phyloP scores from a whole-genome alignment of 2,888 invertebrate species.

The Hylaea fasciaria region DNA sequence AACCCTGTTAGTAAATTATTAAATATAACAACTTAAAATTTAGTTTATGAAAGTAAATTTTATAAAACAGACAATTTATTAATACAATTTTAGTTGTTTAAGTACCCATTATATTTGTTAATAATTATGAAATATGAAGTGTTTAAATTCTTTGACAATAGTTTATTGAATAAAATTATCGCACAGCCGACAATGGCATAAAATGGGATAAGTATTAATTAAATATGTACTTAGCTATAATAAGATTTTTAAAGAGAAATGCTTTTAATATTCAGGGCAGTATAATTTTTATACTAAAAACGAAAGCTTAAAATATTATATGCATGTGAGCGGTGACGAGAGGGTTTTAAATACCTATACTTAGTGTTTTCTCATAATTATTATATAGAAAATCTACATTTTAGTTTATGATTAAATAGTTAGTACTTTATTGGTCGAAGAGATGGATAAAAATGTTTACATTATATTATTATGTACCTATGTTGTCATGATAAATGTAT shows the following conservation, averaged over 20 bases:
- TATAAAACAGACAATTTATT: slow-evolving; percentile 47
- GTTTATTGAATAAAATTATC: slow-evolving; percentile 48
- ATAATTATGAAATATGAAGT: slow-evolving; percentile 46
- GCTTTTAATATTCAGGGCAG: slow-evolving; percentile 39
- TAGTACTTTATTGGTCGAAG: slow-evolving; percentile 3
- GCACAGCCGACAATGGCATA: slow-evolving; percentile 41
- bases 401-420: slow-evolving; percentile 19
- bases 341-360: slow-evolving; percentile 20
- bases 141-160: slow-evolving; percentile 61
- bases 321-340: slow-evolving; percentile 23
- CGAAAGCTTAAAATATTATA: slow-evolving; percentile 35
- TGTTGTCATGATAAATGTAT: too few species aligned
- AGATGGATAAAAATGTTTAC: not conserved
- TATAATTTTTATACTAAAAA: slow-evolving; percentile 43
- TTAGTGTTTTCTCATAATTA: slow-evolving; percentile 30
- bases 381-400: slow-evolving; percentile 35
- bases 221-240: slow-evolving; percentile 16
- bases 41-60: slow-evolving; percentile 26
- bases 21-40: not conserved
- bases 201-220: slow-evolving; percentile 29
- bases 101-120: too few species aligned
- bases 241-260: slow-evolving; percentile 40
- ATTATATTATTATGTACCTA: not conserved
- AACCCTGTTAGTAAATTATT: not conserved
- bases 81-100: slow-evolving; percentile 41